Conservation (phyloP, 2,888 invertebrate species). For the Leptura quadrifasciata region DNA sequence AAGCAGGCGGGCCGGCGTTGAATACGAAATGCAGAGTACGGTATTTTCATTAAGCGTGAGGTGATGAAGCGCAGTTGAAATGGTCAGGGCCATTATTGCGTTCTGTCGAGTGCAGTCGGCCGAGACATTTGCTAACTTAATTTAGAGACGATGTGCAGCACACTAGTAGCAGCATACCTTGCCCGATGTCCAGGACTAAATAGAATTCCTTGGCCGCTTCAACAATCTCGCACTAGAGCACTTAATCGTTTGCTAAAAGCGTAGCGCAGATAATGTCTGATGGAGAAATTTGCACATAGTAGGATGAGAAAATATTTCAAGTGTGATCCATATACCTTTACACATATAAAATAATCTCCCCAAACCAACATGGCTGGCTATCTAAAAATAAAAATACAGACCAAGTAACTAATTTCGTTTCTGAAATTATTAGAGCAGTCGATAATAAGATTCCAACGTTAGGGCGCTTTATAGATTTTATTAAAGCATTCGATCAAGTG, state of each 20-base stretch:
- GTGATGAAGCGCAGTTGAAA: conserved; percentile 70
- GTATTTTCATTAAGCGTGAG: conserved; percentile 72
- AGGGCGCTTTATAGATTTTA: no score
- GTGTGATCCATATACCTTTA: no score
- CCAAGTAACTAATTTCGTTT: no score
- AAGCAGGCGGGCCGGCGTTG: conserved; percentile 60
- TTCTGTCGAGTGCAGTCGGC: conserved; percentile 67
- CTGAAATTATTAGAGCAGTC: no score
- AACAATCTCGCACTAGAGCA: conserved; percentile 9
- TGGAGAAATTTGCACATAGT: not conserved
- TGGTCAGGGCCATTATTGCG: conserved; percentile 68
- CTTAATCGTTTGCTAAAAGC: not conserved
- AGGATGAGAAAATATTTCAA: not conserved
- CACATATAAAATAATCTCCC: no score
- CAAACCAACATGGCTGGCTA: no score
- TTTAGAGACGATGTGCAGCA: conserved; percentile 65
- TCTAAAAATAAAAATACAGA: no score
- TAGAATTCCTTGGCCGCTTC: conserved; percentile 55
- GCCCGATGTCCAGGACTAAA: conserved; percentile 55
- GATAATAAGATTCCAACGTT: no score
- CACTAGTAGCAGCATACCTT: conserved; percentile 56
- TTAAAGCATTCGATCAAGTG: no score
- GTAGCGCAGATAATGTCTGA: not conserved
- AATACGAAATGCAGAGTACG: conserved; percentile 65
- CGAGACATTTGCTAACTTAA: conserved; percentile 72